Conservation (phyloP, 2,113 vertebrate genomes). For the Junco hyemalis region DNA sequence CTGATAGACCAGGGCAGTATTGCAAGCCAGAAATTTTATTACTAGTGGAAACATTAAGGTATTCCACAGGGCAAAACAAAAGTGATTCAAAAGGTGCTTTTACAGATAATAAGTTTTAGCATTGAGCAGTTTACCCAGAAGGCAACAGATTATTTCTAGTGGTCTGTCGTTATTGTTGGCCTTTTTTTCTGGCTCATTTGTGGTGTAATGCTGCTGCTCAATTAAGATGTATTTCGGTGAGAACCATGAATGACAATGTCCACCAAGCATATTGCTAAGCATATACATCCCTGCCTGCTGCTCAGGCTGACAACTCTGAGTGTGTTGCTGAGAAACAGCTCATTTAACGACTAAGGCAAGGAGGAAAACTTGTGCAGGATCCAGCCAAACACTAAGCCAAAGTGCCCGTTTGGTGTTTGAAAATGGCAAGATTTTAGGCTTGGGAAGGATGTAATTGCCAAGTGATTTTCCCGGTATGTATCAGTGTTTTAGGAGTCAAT, state of each 20-base stretch:
- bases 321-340: neutral
- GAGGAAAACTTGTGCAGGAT: neutral
- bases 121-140: slow-evolving; percentile 48
- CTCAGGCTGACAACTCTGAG: neutral
- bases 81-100: slow-evolving; percentile 72
- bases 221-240: slow-evolving; percentile 39
- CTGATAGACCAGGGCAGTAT: slow-evolving; percentile 33
- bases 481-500: neutral
- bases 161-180: slow-evolving; percentile 41
- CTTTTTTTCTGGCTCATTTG: slow-evolving; percentile 53
- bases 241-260: slow-evolving; percentile 13
- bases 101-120: slow-evolving; percentile 66
- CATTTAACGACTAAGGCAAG: neutral
- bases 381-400: neutral
- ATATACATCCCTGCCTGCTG: neutral
- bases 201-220: slow-evolving; percentile 33
- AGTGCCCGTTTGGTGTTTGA: neutral
- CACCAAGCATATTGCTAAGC: neutral
- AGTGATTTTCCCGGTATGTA: accelerated
- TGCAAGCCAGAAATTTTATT: slow-evolving; percentile 65
- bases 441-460: neutral
- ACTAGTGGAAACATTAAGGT: slow-evolving; percentile 67
- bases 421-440: neutral
- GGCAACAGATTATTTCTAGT: slow-evolving; percentile 48
- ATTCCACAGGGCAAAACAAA: slow-evolving; percentile 69